phyloP scores from a whole-genome alignment of 2,797 vertebrate species.

The Psittacula echo region DNA sequence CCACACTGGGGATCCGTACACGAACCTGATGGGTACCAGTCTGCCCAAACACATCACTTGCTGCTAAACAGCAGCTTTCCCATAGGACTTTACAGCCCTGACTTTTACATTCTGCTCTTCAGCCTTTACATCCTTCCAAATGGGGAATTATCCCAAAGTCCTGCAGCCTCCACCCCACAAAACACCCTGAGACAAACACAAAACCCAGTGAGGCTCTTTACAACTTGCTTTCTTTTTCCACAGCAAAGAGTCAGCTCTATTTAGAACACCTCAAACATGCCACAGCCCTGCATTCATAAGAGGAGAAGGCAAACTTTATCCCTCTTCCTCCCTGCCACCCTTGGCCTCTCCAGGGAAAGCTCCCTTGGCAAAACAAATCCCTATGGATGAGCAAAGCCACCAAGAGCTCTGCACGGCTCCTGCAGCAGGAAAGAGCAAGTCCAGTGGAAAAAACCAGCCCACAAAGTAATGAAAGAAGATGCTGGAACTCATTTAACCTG shows the following conservation, averaged over 20 bases:
- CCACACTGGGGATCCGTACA: neutral
- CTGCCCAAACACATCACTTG: neutral
- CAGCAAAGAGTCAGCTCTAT: neutral
- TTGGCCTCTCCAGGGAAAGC: neutral
- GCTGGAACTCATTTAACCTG: neutral
- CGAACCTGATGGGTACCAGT: rapidly evolving
- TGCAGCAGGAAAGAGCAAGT: neutral
- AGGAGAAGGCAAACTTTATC: neutral
- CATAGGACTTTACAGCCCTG: neutral
- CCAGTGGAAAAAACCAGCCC: neutral
- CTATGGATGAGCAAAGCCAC: neutral
- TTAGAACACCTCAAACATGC: slow-evolving; percentile 25
- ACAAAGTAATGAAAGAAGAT: neutral
- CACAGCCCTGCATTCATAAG: neutral
- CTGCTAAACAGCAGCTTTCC: neutral
- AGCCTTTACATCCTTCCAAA: neutral
- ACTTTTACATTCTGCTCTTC: neutral
- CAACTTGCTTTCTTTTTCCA: neutral
- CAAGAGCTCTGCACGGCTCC: neutral
- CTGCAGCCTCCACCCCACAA: neutral
- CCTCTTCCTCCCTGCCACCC: neutral
- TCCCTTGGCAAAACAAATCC: neutral
- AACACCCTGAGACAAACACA: neutral
- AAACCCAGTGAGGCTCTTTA: neutral
- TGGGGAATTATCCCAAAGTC: neutral